Conservation (phyloP, 1,140 invertebrate genomes). For the Adoxophyes honmai region DNA sequence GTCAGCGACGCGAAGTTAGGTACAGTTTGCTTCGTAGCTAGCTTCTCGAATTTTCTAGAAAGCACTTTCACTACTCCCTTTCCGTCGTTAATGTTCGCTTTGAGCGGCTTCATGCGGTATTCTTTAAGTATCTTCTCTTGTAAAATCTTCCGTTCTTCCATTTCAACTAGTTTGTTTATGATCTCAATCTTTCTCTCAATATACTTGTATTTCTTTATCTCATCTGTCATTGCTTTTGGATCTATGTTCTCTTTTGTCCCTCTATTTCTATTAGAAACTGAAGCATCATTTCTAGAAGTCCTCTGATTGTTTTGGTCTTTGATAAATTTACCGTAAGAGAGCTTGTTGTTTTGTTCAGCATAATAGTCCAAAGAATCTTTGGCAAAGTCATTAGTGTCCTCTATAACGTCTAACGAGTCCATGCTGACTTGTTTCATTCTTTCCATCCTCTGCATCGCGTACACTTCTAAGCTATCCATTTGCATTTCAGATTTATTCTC, state of each 20-base stretch:
- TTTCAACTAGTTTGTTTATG: slow-evolving; percentile 82
- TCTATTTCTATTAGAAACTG: slow-evolving; percentile 47
- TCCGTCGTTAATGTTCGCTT: slow-evolving; percentile 80
- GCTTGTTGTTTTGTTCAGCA: slow-evolving; percentile 58
- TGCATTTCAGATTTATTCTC: slow-evolving; percentile 78
- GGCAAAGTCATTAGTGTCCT: slow-evolving; percentile 66
- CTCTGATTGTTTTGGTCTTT: slow-evolving; percentile 60
- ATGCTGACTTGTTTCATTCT: slow-evolving; percentile 69
- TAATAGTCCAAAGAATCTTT: slow-evolving; percentile 73
- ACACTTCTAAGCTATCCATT: slow-evolving; percentile 79
- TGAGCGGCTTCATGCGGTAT: slow-evolving; percentile 77
- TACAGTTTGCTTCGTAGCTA: slow-evolving; percentile 71
- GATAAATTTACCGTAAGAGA: slow-evolving; percentile 36
- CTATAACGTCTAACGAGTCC: slow-evolving; percentile 73
- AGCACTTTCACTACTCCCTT: slow-evolving; percentile 79
- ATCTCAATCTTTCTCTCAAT: slow-evolving; percentile 82
- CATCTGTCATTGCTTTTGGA: slow-evolving; percentile 49
- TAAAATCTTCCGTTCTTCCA: slow-evolving; percentile 81
- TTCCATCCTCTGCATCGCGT: slow-evolving; percentile 74
- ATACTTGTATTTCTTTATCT: slow-evolving; percentile 78
- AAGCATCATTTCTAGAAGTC: slow-evolving; percentile 37
- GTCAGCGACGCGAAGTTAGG: slow-evolving; percentile 62
- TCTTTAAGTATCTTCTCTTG: slow-evolving; percentile 79
- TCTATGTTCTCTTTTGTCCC: slow-evolving; percentile 70
- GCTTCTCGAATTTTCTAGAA: slow-evolving; percentile 79